A percentile compares a stretch with the other conserved stretches of the same genome.
Evolutionary conservation across 2,113 vertebrate species (phyloP).

Genomic region (Leucopternis melanops): DNA sequence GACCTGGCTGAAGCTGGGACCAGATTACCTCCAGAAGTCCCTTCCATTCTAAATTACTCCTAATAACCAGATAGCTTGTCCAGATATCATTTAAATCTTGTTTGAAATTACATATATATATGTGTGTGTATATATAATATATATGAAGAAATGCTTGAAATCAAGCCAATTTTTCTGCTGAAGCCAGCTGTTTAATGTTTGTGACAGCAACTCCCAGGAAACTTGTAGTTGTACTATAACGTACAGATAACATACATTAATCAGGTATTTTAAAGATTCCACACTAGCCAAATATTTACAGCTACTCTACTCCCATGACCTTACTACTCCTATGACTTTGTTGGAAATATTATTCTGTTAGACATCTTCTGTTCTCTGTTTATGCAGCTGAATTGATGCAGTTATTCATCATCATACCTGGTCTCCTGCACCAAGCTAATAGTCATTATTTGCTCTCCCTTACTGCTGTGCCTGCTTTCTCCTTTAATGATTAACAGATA

Average conservation of each 20-base stretch:
- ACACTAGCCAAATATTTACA: not conserved
- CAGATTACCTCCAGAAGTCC: not conserved
- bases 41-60: not conserved
- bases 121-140: too few relatives aligned
- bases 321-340: not conserved
- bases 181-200: not conserved
- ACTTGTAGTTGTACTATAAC: not conserved
- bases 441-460: not conserved
- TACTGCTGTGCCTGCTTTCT: not conserved
- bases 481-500: constrained; percentile 9
- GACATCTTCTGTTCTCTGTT: not conserved
- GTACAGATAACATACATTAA: not conserved
- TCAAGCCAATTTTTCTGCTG: not conserved
- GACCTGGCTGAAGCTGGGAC: not conserved
- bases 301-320: not conserved
- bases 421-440: not conserved
- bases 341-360: not conserved
- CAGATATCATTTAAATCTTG: not conserved
- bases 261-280: not conserved
- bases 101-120: not conserved
- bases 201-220: not conserved
- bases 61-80: not conserved
- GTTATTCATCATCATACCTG: not conserved
- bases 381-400: not conserved
- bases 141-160: not conserved